Base-by-base conservation (phyloP, 2,888 invertebrate genomes). In the Andrena marginata region DNA sequence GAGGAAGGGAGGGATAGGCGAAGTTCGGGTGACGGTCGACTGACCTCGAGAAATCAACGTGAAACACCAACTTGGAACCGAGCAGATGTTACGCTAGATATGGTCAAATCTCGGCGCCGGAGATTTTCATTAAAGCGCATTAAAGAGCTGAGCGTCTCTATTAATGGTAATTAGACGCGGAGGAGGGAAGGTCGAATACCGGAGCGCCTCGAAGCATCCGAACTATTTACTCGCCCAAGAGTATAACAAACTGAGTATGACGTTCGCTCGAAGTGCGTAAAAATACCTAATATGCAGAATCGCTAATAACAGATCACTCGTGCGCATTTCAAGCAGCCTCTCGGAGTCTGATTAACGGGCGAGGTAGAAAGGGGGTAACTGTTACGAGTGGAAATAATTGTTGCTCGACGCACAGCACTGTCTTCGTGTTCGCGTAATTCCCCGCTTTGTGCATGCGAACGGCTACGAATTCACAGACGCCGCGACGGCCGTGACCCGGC, bases 31-130 rank as follows among this genome's bases (percentile, higher is more conserved):
- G 67, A 74, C 63, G 67, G 35, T 60, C 68, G 67, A 76, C 63
- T 51, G 72, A 82, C 82, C 69, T 23, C 65, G 74, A 56, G 62
- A 71, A 80, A 80, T 82, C 82, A 71, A 71, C 48, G 70, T 8
- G 73, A 60, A 70, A 70, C 65, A 65, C 26, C 10, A 20, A 72
- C 49, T 59, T 16, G 2, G 31, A 23, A 23, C 31, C 10, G 16
- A 62, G 64, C 51, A 62, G 70, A 80, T 62, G 35, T 67, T 67
- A n/a, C 49, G 62, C 35, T 13, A 20, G 56, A 67, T 71, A 49
- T 31, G 42, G 8, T 54, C 48, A 48, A 54, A 75, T 49, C 29
- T 48, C 33, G 2, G 20, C 42, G 67, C 33, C 51, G 5, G 2
- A 8, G 23, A 29, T 56, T 77, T 69, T 65, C 42, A 20, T 63